Conservation (phyloP, 1,140 invertebrate species). For the Lordiphosa collinella region DNA sequence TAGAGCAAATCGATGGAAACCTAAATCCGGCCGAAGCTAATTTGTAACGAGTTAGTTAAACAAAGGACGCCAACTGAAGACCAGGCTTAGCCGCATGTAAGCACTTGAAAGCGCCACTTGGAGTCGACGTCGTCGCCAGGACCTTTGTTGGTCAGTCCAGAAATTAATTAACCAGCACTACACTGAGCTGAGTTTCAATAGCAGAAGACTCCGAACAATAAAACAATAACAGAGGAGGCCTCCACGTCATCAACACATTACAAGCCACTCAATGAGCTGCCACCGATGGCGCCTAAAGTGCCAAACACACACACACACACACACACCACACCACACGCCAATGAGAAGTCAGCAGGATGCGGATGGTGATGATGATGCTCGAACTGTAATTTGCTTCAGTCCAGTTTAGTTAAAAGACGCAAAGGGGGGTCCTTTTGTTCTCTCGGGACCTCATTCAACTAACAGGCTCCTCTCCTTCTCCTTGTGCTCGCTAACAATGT, state of each 20-base stretch:
- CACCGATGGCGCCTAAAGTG: slow-evolving; percentile 71
- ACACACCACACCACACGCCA: slow-evolving; percentile 14
- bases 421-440: slow-evolving; percentile 58
- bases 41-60: slow-evolving; percentile 59
- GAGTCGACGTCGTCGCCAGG: neutral
- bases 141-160: slow-evolving; percentile 65
- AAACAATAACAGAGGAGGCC: slow-evolving; percentile 61
- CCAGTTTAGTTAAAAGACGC: slow-evolving; percentile 51
- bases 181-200: slow-evolving; percentile 36
- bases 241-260: slow-evolving; percentile 66
- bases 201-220: slow-evolving; percentile 45
- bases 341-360: slow-evolving; percentile 15
- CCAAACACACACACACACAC: slow-evolving; percentile 47
- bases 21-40: slow-evolving; percentile 30
- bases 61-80: slow-evolving; percentile 35
- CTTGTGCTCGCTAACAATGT: slow-evolving; percentile 61
- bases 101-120: slow-evolving; percentile 64
- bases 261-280: slow-evolving; percentile 73
- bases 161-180: slow-evolving; percentile 74
- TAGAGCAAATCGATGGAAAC: slow-evolving; percentile 39
- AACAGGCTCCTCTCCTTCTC: slow-evolving; percentile 2
- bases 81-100: slow-evolving; percentile 60
- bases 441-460: slow-evolving; percentile 14
- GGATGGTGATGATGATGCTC: slow-evolving; percentile 37
- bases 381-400: slow-evolving; percentile 59